phyloP scores from a whole-genome alignment of 2,797 vertebrate genomes.

The Dicrostonyx torquatus region DNA sequence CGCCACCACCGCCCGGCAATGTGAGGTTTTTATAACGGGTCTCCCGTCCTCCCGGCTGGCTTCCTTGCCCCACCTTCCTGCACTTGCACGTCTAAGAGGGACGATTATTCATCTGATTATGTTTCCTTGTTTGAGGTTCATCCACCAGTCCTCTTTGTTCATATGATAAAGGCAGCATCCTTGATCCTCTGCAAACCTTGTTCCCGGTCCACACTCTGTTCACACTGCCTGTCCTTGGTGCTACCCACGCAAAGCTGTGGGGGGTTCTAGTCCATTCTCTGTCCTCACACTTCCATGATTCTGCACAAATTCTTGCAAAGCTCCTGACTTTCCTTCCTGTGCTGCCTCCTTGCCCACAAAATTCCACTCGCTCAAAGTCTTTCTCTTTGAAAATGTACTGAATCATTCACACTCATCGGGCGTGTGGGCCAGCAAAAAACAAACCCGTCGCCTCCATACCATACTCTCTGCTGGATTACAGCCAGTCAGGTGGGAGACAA shows the following conservation, averaged over 20 bases:
- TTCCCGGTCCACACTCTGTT: background rate
- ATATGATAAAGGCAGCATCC: background rate
- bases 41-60: background rate
- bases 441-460: background rate
- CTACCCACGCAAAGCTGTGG: background rate
- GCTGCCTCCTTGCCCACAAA: background rate
- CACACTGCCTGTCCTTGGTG: background rate
- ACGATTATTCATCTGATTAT: background rate
- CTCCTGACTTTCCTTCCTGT: background rate
- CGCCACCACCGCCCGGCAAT: too few species aligned
- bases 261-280: background rate
- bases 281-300: background rate
- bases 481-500: background rate
- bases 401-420: background rate
- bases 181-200: background rate
- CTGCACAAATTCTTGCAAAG: background rate
- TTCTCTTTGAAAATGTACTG: conserved; percentile 23
- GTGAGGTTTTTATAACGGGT: background rate
- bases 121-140: background rate
- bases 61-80: background rate
- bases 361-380: background rate
- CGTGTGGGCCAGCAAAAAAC: background rate
- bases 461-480: background rate
- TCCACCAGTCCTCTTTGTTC: background rate
- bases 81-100: background rate